phyloP scores from a whole-genome alignment of 2,113 vertebrate genomes.

The Saguinus midas region DNA sequence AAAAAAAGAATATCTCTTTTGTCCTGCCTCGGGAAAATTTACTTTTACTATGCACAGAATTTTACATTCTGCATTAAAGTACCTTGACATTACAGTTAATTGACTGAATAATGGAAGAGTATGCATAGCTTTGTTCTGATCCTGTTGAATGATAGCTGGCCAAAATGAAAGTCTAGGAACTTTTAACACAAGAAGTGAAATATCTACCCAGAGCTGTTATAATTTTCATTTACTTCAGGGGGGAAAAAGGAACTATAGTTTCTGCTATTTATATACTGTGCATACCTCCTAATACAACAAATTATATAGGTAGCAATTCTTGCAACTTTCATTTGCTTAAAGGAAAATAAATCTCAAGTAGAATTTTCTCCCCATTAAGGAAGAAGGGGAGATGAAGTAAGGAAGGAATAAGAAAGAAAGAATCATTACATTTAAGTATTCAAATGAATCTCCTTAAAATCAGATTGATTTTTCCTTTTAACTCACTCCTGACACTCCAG shows the following conservation, averaged over 20 bases:
- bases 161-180: not conserved
- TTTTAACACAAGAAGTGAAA: constrained; percentile 15
- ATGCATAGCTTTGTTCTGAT: constrained; percentile 8
- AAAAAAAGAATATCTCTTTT: not conserved
- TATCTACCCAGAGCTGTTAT: not conserved
- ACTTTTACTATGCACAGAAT: not conserved
- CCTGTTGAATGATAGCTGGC: not conserved
- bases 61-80: not conserved
- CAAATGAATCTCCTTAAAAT: not conserved
- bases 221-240: not conserved
- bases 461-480: not conserved
- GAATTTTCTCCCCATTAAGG: not conserved
- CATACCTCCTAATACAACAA: not conserved
- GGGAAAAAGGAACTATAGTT: not conserved
- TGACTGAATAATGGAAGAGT: not conserved
- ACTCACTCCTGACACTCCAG: not conserved
- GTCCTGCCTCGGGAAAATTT: not conserved
- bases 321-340: constrained; percentile 21
- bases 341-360: not conserved
- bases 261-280: not conserved
- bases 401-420: not conserved
- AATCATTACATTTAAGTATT: not conserved
- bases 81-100: not conserved
- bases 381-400: not conserved
- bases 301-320: not conserved